Percentiles rank a stretch among this genome's conserved stretches.
Evolutionary conservation across 64 coral and sea anemone genomes (phyloP).

Genomic region (Montipora sp.): DNA sequence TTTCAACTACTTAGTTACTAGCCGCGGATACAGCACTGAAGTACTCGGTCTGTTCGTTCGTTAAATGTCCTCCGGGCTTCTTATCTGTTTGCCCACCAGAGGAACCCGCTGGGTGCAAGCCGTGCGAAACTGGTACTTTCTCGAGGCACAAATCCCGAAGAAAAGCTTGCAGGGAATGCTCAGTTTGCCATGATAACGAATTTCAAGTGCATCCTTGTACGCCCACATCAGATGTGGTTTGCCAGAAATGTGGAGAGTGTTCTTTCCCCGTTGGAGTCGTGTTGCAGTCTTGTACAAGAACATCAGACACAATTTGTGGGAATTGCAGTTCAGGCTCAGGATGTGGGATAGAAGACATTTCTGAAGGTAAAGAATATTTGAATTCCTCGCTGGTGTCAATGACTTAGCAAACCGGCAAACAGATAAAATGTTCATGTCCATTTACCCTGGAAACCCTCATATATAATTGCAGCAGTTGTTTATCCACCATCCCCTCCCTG

Average conservation of each 20-base stretch:
- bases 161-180: background rate
- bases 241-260: slow-evolving; percentile 1
- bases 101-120: background rate
- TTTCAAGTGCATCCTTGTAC: background rate
- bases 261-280: background rate
- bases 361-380: background rate
- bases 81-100: background rate
- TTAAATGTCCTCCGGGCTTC: slow-evolving; percentile 3
- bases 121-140: background rate
- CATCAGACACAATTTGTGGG: slow-evolving; percentile 19
- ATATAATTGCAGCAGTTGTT: too few species aligned
- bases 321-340: background rate
- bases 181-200: background rate
- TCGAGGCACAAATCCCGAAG: background rate
- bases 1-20: background rate
- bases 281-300: background rate
- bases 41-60: background rate
- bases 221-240: background rate
- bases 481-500: too few species aligned
- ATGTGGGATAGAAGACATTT: background rate
- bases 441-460: too few species aligned
- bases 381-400: too few species aligned
- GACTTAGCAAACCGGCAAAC: too few species aligned
- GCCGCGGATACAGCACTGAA: background rate
- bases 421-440: too few species aligned